Base-by-base conservation (phyloP, 2,113 vertebrate species). In the Dissostichus mawsoni region DNA sequence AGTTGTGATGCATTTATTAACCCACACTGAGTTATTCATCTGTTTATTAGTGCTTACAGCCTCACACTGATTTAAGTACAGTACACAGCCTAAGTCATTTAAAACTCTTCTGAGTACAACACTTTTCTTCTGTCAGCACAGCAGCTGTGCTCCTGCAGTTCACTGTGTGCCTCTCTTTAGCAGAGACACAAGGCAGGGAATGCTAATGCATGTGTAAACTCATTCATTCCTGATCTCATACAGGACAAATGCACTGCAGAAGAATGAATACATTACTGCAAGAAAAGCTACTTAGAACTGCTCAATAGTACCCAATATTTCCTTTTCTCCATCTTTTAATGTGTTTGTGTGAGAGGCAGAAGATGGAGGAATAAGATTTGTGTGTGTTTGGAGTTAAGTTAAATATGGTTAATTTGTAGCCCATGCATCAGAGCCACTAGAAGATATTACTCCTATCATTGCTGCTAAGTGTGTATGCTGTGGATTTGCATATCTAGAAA, bases 221-320 rank as follows among this genome's bases (percentile, higher is more conserved):
- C 68, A 85, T 77, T 88, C 63, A 68, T 78, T 81, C 69, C 59
- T 75, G 69, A 73, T 84, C 59, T 66, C 65, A 50, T 69, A 66
- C 25, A 25, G 61, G n/a, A 82, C 33, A 36, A 36, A 69, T 14
- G 51, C 53, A 29, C 55, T 55, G 65, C 81, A 81, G 20, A 81
- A 44, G 2, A 11, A 48, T 29, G 82, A 82, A 86, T 82, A 80
- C 69, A 87, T 85, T 80, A 85, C 33, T 45, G 69, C 66, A 12
- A 59, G 36, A 51, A 75, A 89, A 87, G 87, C 83, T 81, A 62
- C 85, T 87, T 75, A 86, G 83, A 69, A 23, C 10, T 82, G 79
- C 63, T 57, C 29, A 53, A 16, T 81, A 86, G 80, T 75, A 86
- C 55, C 71, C 1, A 0, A 17, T 36, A 2, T 69, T 68, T 66